Conservation (phyloP, 2,797 vertebrate genomes). For the Phataginus tetradactyla region DNA sequence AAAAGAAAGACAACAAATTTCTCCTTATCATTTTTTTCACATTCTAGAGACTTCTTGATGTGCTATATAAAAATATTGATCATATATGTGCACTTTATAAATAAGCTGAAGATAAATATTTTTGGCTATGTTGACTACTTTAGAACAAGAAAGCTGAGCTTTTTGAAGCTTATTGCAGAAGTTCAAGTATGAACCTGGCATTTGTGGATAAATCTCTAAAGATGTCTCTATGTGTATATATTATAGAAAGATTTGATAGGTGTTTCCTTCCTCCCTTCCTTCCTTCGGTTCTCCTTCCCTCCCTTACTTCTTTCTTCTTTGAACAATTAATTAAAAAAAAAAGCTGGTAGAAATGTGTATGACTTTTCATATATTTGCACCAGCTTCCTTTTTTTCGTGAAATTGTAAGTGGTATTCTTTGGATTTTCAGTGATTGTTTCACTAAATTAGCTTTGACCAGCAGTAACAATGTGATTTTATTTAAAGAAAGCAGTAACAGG, state of each 20-base stretch:
- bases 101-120: neutral
- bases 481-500: neutral
- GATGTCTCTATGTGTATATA: neutral
- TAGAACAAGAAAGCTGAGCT: neutral
- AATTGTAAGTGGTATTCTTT: neutral
- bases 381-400: neutral
- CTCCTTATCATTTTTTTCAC: neutral
- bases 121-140: neutral
- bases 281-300: too few relatives aligned
- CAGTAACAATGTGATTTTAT: neutral
- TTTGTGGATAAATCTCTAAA: neutral
- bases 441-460: neutral
- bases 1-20: neutral
- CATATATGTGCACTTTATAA: neutral
- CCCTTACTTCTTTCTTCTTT: neutral
- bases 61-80: neutral
- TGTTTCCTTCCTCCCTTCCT: neutral
- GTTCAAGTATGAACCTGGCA: neutral
- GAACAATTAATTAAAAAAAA: neutral
- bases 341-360: neutral
- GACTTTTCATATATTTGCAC: neutral
- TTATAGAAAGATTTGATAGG: neutral
- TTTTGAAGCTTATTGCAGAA: neutral
- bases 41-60: slow-evolving; percentile 5
- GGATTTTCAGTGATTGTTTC: neutral